Percentiles rank a stretch among this genome's conserved stretches.
phyloP scores from a whole-genome alignment of 2,888 invertebrate species.

The Spodoptera littoralis region DNA sequence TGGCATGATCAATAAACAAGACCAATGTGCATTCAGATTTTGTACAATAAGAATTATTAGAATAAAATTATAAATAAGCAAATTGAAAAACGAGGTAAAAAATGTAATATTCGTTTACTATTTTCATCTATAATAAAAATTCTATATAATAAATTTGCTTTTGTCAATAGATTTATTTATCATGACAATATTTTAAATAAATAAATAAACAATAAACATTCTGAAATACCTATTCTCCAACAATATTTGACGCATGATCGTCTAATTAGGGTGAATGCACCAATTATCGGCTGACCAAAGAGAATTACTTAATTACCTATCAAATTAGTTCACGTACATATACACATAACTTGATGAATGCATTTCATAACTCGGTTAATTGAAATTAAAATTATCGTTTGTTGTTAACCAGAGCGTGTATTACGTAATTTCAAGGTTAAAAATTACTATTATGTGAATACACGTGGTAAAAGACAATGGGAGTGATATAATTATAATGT shows the following conservation, averaged over 20 bases:
- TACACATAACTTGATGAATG: conserved; percentile 15
- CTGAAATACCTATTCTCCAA: background rate
- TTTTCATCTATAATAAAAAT: too few relatives aligned
- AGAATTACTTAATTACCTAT: conserved; percentile 23
- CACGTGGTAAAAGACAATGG: conserved; percentile 35
- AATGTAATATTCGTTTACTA: too few relatives aligned
- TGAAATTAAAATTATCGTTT: conserved; percentile 34
- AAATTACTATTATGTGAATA: conserved; percentile 13
- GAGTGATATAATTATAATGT: conserved; percentile 10
- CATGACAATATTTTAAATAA: too few relatives aligned
- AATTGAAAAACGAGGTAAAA: too few relatives aligned
- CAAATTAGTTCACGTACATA: conserved; percentile 4
- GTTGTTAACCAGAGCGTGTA: conserved; percentile 34
- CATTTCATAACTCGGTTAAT: conserved; percentile 28
- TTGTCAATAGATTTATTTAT: too few relatives aligned
- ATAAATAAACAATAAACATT: too few relatives aligned
- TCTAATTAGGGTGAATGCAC: conserved; percentile 35
- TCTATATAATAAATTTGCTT: too few relatives aligned
- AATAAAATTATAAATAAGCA: too few relatives aligned
- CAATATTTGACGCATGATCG: conserved; percentile 29
- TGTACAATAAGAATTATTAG: too few relatives aligned
- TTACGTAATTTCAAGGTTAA: conserved; percentile 47
- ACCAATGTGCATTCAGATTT: too few relatives aligned
- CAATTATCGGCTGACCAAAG: conserved; percentile 20
- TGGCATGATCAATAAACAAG: too few relatives aligned